Evolutionary conservation across 2,888 invertebrate species (phyloP).

Genomic region (Heliconius hortense): DNA sequence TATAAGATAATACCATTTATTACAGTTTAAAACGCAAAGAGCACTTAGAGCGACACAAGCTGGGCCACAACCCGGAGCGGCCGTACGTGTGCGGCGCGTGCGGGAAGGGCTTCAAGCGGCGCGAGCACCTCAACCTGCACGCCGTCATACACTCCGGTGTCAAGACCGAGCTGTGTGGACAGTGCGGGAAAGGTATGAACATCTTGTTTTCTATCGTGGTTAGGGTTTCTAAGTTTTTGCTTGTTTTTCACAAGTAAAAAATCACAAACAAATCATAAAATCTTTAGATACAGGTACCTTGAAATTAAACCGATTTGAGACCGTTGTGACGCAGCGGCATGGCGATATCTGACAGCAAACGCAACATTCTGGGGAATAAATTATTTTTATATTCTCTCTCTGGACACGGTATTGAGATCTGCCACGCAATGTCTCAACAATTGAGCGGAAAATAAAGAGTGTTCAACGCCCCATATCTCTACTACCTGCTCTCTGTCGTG

Average conservation of each 20-base stretch:
- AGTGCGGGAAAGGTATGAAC: conserved; percentile 85
- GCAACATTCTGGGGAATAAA: no score
- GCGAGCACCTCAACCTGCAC: conserved; percentile 91
- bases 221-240: no score
- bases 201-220: no score
- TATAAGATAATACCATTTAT: neutral
- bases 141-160: conserved; percentile 92
- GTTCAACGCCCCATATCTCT: neutral
- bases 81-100: conserved; percentile 90
- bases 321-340: no score
- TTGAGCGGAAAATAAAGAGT: neutral
- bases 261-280: no score
- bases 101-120: conserved; percentile 89
- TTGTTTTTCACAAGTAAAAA: no score
- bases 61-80: conserved; percentile 90
- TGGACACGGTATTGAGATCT: neutral
- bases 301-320: no score
- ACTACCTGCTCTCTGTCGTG: neutral
- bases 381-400: no score
- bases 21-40: conserved; percentile 87
- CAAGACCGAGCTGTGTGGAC: conserved; percentile 89
- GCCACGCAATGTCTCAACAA: neutral
- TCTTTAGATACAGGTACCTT: no score
- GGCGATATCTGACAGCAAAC: no score
- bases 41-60: conserved; percentile 89